phyloP scores from a whole-genome alignment of 2,113 vertebrate genomes.

The Copsychus sechellarum region DNA sequence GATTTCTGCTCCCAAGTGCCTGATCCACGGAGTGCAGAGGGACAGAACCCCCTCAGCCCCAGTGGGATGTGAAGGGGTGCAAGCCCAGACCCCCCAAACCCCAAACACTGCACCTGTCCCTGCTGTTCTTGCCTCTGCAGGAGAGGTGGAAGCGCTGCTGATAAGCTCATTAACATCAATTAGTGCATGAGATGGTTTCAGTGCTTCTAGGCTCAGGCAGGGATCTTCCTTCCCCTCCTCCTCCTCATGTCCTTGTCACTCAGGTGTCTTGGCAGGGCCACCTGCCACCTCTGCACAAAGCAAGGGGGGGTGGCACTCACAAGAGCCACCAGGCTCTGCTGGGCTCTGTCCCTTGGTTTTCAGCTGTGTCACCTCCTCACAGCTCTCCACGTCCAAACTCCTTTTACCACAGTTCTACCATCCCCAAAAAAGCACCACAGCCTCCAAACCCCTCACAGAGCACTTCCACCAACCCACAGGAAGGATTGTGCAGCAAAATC shows the following conservation, averaged over 20 bases:
- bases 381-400: neutral
- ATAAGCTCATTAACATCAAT: neutral
- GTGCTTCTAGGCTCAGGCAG: accelerated
- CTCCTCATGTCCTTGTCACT: neutral
- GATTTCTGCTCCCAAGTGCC: neutral
- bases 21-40: accelerated
- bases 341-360: neutral
- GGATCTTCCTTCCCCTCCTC: neutral
- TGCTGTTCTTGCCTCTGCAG: neutral
- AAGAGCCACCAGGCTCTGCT: neutral
- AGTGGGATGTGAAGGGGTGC: accelerated
- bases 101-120: neutral
- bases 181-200: neutral
- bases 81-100: accelerated
- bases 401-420: neutral
- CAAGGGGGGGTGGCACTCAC: no score
- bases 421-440: neutral
- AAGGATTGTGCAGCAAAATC: neutral
- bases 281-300: neutral
- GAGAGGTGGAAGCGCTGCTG: neutral
- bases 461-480: neutral
- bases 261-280: neutral
- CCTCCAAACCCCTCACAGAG: neutral
- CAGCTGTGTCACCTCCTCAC: neutral
- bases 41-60: accelerated